Conservation (phyloP, 2,888 invertebrate genomes). For the Ceraclea dissimilis region DNA sequence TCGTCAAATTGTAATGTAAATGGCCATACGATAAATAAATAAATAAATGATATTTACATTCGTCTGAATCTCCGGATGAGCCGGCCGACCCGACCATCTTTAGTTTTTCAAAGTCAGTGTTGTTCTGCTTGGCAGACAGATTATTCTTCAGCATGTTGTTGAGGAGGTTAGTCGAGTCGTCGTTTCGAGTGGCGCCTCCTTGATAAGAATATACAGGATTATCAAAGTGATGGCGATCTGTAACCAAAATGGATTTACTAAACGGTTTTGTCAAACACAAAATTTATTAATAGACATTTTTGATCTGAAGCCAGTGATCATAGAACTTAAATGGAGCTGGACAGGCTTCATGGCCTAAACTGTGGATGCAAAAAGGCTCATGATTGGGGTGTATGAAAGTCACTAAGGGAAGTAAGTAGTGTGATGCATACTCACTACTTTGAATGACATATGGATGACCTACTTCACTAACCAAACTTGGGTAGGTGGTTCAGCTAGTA, state of each 20-base stretch:
- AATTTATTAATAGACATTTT: neutral
- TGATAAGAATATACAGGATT: conserved; percentile 85
- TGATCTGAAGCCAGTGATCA: neutral
- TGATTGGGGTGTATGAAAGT: too few species aligned
- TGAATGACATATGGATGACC: too few species aligned
- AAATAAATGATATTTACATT: conserved; percentile 10
- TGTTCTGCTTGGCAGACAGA: conserved; percentile 48
- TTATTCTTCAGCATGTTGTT: conserved; percentile 54
- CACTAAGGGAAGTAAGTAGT: too few species aligned
- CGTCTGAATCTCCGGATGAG: conserved; percentile 32
- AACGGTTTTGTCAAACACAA: too few species aligned
- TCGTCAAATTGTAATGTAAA: too few species aligned
- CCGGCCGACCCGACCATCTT: conserved; percentile 43
- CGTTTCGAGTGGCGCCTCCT: conserved; percentile 39
- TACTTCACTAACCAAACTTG: too few species aligned
- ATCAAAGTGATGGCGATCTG: conserved; percentile 82
- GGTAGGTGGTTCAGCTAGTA: too few species aligned
- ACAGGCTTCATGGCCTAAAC: too few species aligned
- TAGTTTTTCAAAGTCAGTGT: conserved; percentile 53
- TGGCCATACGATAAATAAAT: neutral
- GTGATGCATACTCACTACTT: too few species aligned
- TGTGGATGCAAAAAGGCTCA: too few species aligned
- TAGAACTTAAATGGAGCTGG: too few species aligned
- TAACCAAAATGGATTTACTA: conserved; percentile 24
- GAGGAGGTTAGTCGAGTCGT: conserved; percentile 48